Evolutionary conservation across 2,888 invertebrate species (phyloP).

Genomic region (Itoplectis maculator): DNA sequence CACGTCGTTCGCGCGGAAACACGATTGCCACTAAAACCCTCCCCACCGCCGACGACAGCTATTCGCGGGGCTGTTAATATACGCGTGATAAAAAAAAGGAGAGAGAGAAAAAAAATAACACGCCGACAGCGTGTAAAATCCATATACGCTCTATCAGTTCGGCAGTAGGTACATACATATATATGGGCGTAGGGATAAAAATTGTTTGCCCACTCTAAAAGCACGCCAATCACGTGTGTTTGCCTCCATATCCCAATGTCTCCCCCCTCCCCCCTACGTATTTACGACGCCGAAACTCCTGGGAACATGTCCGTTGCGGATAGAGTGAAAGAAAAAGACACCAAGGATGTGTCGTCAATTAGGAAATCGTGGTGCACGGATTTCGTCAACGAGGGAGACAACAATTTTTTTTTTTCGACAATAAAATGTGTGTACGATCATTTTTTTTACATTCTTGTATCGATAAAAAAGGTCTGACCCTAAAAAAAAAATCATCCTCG

Average conservation of each 20-base stretch:
- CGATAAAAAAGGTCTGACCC: too few species aligned
- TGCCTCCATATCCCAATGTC: background rate
- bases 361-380: too few species aligned
- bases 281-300: background rate
- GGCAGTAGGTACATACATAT: too few species aligned
- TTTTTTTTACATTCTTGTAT: background rate
- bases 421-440: background rate
- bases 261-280: background rate
- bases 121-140: background rate
- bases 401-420: too few species aligned
- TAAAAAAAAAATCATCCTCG: too few species aligned
- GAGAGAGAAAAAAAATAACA: background rate
- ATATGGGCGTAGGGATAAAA: too few species aligned
- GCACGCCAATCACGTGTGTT: constrained; percentile 1
- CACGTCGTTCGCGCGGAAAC: constrained; percentile 51
- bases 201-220: constrained; percentile 3
- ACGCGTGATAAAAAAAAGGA: background rate
- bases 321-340: too few species aligned
- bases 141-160: background rate
- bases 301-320: background rate
- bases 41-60: background rate
- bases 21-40: constrained; percentile 46
- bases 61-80: constrained; percentile 1
- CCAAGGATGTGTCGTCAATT: too few species aligned
- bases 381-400: too few species aligned